Evolutionary conservation across 2,797 vertebrate genomes (phyloP).

Genomic region (Sus cebifrons): DNA sequence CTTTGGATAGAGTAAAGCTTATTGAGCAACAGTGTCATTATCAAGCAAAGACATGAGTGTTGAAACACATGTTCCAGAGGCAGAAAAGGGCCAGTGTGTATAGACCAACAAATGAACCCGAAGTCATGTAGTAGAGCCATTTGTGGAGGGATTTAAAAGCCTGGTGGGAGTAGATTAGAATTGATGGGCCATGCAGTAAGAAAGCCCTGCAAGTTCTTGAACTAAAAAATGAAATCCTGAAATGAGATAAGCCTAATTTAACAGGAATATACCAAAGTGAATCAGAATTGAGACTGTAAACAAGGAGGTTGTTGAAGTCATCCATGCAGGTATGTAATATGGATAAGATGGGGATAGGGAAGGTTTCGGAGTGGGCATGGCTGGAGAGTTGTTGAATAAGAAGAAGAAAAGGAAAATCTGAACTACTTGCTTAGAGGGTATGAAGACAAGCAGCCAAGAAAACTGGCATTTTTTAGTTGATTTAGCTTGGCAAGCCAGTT

Average conservation of each 20-base stretch:
- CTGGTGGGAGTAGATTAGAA: neutral
- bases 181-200: neutral
- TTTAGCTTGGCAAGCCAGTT: neutral
- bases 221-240: neutral
- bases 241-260: neutral
- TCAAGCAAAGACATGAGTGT: neutral
- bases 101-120: neutral
- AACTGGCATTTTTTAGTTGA: neutral
- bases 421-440: neutral
- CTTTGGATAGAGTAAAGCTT: neutral
- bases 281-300: neutral
- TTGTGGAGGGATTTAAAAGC: neutral
- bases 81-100: neutral
- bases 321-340: neutral
- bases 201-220: neutral
- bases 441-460: neutral
- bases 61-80: neutral
- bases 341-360: neutral
- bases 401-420: neutral
- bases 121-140: neutral
- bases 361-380: neutral
- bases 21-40: neutral
- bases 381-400: neutral
- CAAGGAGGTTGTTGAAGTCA: neutral
- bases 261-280: neutral